phyloP scores from a whole-genome alignment of 2,797 vertebrate species.

The Nannoperca obscura region DNA sequence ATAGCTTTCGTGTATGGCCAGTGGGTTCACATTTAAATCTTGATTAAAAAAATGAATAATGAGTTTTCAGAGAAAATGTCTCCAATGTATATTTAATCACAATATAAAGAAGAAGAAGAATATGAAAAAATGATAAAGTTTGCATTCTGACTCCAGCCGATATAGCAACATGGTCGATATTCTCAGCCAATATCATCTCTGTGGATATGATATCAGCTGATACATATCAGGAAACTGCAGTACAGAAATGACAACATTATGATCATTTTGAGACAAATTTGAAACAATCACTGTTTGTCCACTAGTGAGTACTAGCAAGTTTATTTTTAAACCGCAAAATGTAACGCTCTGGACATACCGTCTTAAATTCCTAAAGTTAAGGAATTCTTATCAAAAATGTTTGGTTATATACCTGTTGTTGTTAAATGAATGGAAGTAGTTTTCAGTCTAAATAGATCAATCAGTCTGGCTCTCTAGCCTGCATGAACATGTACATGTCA shows the following conservation, averaged over 20 bases:
- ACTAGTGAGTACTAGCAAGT: neutral
- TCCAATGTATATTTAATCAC: neutral
- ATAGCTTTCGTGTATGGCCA: neutral
- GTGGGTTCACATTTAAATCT: neutral
- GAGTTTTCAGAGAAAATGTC: neutral
- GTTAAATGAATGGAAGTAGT: neutral
- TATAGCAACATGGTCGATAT: neutral
- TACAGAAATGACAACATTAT: neutral
- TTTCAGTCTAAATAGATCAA: neutral
- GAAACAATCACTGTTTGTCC: neutral
- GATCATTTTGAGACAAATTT: neutral
- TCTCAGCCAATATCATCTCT: neutral
- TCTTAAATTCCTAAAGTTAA: neutral
- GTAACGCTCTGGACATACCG: neutral
- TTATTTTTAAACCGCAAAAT: neutral
- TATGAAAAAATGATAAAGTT: neutral
- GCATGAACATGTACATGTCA: neutral
- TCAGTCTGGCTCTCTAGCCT: neutral
- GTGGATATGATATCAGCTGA: neutral
- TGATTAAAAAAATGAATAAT: neutral
- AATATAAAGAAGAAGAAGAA: neutral
- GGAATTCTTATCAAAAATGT: neutral
- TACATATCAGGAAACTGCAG: neutral
- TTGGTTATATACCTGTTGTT: neutral
- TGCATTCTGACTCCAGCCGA: neutral